Evolutionary conservation across 2,888 invertebrate species (phyloP).

Genomic region (Leptura quadrifasciata): DNA sequence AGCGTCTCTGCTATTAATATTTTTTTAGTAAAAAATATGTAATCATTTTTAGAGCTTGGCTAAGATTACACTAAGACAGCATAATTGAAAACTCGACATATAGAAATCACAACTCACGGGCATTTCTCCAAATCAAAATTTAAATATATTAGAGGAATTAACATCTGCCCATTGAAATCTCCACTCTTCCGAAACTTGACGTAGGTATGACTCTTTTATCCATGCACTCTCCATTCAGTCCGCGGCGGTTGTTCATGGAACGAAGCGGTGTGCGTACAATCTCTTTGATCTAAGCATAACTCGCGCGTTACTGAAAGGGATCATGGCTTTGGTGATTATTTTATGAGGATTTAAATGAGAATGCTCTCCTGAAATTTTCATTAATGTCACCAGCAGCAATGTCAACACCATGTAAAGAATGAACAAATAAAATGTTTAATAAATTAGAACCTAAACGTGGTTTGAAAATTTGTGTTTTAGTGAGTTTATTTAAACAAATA

Average conservation of each 20-base stretch:
- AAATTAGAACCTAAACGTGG: not conserved
- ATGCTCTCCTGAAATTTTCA: slow-evolving; percentile 1
- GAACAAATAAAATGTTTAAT: slow-evolving; percentile 26
- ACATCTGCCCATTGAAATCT: slow-evolving; percentile 30
- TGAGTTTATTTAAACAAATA: not conserved
- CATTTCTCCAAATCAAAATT: not conserved
- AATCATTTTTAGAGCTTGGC: too few species aligned
- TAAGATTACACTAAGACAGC: too few species aligned
- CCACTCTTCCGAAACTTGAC: slow-evolving; percentile 29
- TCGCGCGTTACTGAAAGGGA: slow-evolving; percentile 41
- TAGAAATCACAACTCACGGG: too few species aligned
- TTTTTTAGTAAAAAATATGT: too few species aligned
- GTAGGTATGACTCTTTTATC: slow-evolving; percentile 47
- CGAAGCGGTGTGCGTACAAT: slow-evolving; percentile 41
- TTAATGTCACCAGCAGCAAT: not conserved
- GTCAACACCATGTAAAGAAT: not conserved
- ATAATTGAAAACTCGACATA: too few species aligned
- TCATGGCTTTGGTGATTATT: slow-evolving; percentile 42
- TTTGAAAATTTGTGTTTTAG: slow-evolving; percentile 13
- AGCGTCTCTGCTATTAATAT: too few species aligned
- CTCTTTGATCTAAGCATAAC: slow-evolving; percentile 48
- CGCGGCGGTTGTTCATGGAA: slow-evolving; percentile 49
- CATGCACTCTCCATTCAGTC: slow-evolving; percentile 48
- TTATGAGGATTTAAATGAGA: slow-evolving; percentile 22
- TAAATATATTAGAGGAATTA: slow-evolving; percentile 40